A percentile compares a stretch with the other conserved stretches of the same genome.
Evolutionary conservation across 2,113 vertebrate species (phyloP).

Genomic region (Oncorhynchus nerka): DNA sequence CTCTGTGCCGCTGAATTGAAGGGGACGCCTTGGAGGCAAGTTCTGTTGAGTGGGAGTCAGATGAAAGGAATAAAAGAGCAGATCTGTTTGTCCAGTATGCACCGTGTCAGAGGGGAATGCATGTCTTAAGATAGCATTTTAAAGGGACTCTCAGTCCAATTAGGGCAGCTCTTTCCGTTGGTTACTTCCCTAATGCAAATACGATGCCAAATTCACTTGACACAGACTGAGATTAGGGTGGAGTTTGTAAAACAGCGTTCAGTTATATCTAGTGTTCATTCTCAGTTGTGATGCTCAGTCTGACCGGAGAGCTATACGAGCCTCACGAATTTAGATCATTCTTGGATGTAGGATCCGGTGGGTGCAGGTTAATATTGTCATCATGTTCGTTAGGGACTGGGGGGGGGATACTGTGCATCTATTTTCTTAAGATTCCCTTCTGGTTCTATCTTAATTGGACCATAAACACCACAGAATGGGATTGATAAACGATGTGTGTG

Average conservation of each 20-base stretch:
- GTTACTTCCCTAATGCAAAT: slow-evolving; percentile 28
- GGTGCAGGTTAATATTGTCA: too few species aligned
- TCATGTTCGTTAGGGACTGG: too few species aligned
- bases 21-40: slow-evolving; percentile 64
- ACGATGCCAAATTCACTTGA: slow-evolving; percentile 2
- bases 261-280: background rate
- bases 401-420: too few species aligned
- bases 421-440: too few species aligned
- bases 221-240: slow-evolving; percentile 36
- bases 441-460: too few species aligned
- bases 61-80: slow-evolving; percentile 48
- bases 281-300: background rate
- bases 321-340: slow-evolving; percentile 19
- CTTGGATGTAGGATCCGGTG: too few species aligned
- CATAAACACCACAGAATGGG: too few species aligned
- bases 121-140: background rate
- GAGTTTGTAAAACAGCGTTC: slow-evolving; percentile 13
- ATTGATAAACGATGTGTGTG: background rate
- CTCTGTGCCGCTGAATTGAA: slow-evolving; percentile 51
- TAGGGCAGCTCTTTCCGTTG: slow-evolving; percentile 9
- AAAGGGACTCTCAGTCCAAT: background rate
- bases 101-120: slow-evolving; percentile 3
- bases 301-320: background rate
- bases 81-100: slow-evolving; percentile 47
- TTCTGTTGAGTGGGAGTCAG: slow-evolving; percentile 57